These are phyloP conservation scores for Aphaenogaster floridana DNA, from an alignment of 1,140 invertebrate species.

Conservation along the genomic window DNA sequence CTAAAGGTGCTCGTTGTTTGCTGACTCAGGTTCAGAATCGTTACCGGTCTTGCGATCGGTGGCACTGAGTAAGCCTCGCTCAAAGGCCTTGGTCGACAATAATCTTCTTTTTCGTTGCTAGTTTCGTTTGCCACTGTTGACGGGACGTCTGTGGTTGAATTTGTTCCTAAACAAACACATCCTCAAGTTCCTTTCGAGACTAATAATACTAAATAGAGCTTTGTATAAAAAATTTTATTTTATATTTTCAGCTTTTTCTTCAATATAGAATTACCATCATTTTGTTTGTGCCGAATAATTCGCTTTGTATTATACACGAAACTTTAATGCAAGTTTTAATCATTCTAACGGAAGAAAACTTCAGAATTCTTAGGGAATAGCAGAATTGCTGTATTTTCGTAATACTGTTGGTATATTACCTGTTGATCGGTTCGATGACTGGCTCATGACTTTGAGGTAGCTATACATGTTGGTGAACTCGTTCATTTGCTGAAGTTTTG, in stretches of 20 bases:
- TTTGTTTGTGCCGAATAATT: background rate
- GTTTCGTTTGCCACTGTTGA: slow-evolving; percentile 53
- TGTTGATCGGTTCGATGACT: slow-evolving; percentile 80
- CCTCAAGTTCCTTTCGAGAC: background rate
- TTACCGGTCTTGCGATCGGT: slow-evolving; percentile 86
- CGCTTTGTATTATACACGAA: background rate
- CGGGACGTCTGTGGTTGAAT: slow-evolving; percentile 45
- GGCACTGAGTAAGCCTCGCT: slow-evolving; percentile 87
- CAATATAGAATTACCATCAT: background rate
- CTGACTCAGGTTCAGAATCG: slow-evolving; percentile 68
- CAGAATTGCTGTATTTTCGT: background rate
- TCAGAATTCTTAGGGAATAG: background rate
- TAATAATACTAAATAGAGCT: background rate
- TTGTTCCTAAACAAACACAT: background rate
- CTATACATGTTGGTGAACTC: slow-evolving; percentile 94
- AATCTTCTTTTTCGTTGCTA: slow-evolving; percentile 84
- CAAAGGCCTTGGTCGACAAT: slow-evolving; percentile 87
- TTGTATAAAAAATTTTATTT: slow-evolving; percentile 1
- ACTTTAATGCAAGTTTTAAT: background rate
- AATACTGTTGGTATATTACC: slow-evolving; percentile 70
- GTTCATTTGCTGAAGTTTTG: slow-evolving; percentile 89
- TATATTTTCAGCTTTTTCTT: background rate
- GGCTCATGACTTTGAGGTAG: slow-evolving; percentile 93
- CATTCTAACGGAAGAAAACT: background rate
- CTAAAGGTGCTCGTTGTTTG: slow-evolving; percentile 73